Base-by-base conservation (phyloP, 2,113 vertebrate genomes). In the Corythornis vintsioides region DNA sequence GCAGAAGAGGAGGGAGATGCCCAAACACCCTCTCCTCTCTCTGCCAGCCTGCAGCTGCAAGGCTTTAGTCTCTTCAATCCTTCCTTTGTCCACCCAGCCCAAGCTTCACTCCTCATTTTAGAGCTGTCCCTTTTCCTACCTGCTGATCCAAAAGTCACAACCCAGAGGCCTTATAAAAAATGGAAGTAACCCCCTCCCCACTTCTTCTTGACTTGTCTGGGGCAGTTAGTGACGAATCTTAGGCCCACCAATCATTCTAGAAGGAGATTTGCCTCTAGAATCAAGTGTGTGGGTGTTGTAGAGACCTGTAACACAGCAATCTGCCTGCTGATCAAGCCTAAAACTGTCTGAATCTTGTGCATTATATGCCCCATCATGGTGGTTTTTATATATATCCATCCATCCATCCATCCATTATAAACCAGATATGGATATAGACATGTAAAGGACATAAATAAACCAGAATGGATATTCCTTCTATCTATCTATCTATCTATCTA, bases 161-260 rank as follows among this genome's bases (percentile, higher is more conserved):
- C 10, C 9, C 17, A 83, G 45, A 8, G 9, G 7, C 3, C 24
- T 81, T 42, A 3, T 20, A 65, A 83, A 85, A 67, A 33, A 29
- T 29, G 5, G 10, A 53, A 87, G 45, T 3, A 35, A 70, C 29
- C 7, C 3, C 1, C 2, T 6, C 11, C 3, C 2, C 1, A 28
- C 28, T 48, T 80, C 31, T 55, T 88, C 64, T 29, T 53, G 16
- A 61, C 47, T n/a, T 78, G 13, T 72, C 43, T 19, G 12, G 26
- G 21, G 20, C 60, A 81, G 26, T 43, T 40, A 57, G 10, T 31
- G 81, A 38, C 85, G 64, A 15, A 26, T 17, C 38, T 4, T 19
- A 28, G 26, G 19, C 40, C 69, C 59, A 29, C 73, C 85, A 79
- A 76, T 42, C 71, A 31, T 29, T 77, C 42, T 22, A 11, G 13